Evolutionary conservation across 1,140 invertebrate genomes (phyloP).

Genomic region (Drosophila nasuta): DNA sequence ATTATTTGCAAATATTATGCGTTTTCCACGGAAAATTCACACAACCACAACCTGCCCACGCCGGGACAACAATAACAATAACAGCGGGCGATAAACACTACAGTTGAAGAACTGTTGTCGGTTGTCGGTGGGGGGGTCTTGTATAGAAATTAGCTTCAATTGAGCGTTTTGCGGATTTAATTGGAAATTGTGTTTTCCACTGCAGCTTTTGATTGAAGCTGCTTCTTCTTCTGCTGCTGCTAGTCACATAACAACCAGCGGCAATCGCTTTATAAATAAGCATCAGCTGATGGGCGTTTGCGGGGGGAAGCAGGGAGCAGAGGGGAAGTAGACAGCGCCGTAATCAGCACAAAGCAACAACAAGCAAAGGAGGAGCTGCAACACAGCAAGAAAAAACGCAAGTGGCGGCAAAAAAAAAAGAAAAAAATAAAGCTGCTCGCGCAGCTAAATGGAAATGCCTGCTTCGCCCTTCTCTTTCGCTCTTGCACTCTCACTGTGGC

Average conservation of each 20-base stretch:
- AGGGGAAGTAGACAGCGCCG: neutral
- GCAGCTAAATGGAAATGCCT: slow-evolving; percentile 62
- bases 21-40: slow-evolving; percentile 64
- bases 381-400: slow-evolving; percentile 31
- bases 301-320: neutral
- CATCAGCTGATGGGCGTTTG: slow-evolving; percentile 18
- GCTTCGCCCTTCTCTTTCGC: slow-evolving; percentile 30
- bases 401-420: slow-evolving; percentile 59
- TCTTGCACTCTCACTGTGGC: slow-evolving; percentile 1
- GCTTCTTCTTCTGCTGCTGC: slow-evolving; percentile 10
- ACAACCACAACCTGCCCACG: slow-evolving; percentile 5
- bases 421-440: slow-evolving; percentile 63
- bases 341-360: slow-evolving; percentile 38
- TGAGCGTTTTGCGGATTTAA: slow-evolving; percentile 61
- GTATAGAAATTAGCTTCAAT: slow-evolving; percentile 71
- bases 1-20: slow-evolving; percentile 62
- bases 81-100: slow-evolving; percentile 30
- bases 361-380: slow-evolving; percentile 25
- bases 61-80: slow-evolving; percentile 26
- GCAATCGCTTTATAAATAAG: slow-evolving; percentile 68
- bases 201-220: slow-evolving; percentile 47
- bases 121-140: slow-evolving; percentile 7
- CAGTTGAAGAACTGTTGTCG: neutral
- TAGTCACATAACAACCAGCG: slow-evolving; percentile 32
- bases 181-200: slow-evolving; percentile 54